Conservation (phyloP, 1,140 invertebrate genomes). For the Heterodera carotae region DNA sequence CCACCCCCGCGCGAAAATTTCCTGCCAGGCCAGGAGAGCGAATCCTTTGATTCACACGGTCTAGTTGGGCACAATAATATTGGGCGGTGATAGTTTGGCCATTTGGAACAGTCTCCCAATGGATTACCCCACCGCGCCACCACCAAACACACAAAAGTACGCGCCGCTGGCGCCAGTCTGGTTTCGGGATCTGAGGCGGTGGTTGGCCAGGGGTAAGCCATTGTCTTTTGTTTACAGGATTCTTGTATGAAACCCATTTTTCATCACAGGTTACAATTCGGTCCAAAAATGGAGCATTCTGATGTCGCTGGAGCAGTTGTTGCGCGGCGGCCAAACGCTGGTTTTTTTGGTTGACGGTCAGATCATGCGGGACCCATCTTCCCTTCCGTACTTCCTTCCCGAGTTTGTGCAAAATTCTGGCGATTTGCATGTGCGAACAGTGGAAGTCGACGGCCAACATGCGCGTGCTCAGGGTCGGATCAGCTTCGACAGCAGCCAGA, state of each 20-base stretch:
- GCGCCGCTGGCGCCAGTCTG: conserved; percentile 1
- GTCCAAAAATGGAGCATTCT: conserved; percentile 12
- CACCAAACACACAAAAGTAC: conserved; percentile 39
- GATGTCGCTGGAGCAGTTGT: background rate
- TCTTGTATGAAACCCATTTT: conserved; percentile 26
- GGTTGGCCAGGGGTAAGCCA: conserved; percentile 29
- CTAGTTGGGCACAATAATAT: no score
- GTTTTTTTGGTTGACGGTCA: conserved; percentile 26
- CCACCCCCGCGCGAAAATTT: conserved; percentile 10
- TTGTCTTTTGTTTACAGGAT: conserved; percentile 19
- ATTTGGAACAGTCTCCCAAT: conserved; percentile 33
- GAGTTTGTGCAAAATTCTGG: conserved; percentile 24
- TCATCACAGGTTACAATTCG: conserved; percentile 8
- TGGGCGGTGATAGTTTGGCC: no score
- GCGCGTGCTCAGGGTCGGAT: conserved; percentile 27
- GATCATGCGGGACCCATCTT: conserved; percentile 28
- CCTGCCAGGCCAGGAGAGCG: conserved; percentile 20
- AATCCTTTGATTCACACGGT: conserved; percentile 18
- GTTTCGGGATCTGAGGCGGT: conserved; percentile 21
- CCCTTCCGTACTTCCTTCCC: conserved; percentile 23
- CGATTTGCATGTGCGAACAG: conserved; percentile 32
- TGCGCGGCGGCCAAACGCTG: background rate
- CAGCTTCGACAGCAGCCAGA: conserved; percentile 21
- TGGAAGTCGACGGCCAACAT: conserved; percentile 31
- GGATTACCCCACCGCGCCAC: conserved; percentile 28